Conservation (phyloP, 2,797 vertebrate genomes). For the Amniataba percoides region DNA sequence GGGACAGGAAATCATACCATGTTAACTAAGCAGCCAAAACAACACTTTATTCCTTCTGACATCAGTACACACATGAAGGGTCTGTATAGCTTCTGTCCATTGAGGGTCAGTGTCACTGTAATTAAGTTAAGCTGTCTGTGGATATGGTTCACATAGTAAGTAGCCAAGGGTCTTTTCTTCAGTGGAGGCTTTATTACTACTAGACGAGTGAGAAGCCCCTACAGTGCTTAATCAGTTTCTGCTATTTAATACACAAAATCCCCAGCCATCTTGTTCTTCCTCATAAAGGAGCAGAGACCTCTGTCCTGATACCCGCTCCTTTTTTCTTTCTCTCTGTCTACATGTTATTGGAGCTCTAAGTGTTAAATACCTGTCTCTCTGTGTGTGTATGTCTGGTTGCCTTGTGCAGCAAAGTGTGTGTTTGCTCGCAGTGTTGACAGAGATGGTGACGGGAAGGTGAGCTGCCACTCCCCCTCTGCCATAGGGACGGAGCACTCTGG, state of each 20-base stretch:
- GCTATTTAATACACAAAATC: slow-evolving; percentile 57
- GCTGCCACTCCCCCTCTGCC: slow-evolving; percentile 45
- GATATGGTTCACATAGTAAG: slow-evolving; percentile 26
- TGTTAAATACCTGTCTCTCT: slow-evolving; percentile 58
- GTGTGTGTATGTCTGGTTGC: slow-evolving; percentile 42
- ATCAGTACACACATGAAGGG: neutral
- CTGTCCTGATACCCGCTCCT: neutral
- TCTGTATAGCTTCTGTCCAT: neutral
- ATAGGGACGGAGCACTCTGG: slow-evolving; percentile 55
- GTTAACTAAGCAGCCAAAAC: neutral
- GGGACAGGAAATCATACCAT: slow-evolving; percentile 5
- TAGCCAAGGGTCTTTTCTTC: slow-evolving; percentile 52
- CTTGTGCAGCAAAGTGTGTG: slow-evolving; percentile 53
- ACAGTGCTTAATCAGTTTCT: slow-evolving; percentile 59
- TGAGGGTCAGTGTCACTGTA: neutral
- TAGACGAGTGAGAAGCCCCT: slow-evolving; percentile 37
- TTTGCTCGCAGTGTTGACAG: slow-evolving; percentile 75
- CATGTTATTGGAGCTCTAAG: slow-evolving; percentile 26
- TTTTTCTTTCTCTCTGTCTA: slow-evolving; percentile 15
- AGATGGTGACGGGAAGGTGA: slow-evolving; percentile 61
- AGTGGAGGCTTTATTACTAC: slow-evolving; percentile 51
- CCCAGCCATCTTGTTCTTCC: slow-evolving; percentile 40
- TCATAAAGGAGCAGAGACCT: slow-evolving; percentile 53
- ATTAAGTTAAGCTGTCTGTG: slow-evolving; percentile 36
- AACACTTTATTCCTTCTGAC: slow-evolving; percentile 5